Evolutionary conservation across 53 echinoderm and acorn worm genomes (phyloP).

Genomic region (Stichopus horrens): DNA sequence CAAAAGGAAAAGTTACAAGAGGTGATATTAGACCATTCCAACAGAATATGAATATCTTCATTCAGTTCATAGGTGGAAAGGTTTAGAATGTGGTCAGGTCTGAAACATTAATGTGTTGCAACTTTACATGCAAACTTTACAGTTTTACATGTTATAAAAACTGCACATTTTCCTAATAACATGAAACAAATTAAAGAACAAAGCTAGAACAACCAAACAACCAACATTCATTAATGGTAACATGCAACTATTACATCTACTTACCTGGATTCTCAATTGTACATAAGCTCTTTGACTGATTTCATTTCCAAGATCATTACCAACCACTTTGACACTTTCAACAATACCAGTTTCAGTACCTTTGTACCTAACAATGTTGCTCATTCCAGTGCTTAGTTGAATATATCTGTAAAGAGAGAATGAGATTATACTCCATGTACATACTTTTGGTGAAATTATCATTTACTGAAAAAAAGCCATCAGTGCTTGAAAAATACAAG

Average conservation of each 20-base stretch:
- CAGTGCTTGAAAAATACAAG: too few relatives aligned
- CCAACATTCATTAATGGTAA: not conserved
- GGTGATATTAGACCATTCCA: too few relatives aligned
- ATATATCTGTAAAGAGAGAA: slow-evolving; percentile 53
- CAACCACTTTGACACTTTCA: slow-evolving; percentile 74
- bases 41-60: too few relatives aligned
- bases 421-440: too few relatives aligned
- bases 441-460: too few relatives aligned
- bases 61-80: too few relatives aligned
- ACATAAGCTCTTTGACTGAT: slow-evolving; percentile 83
- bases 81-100: too few relatives aligned
- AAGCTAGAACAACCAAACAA: not conserved
- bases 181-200: not conserved
- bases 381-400: slow-evolving; percentile 65
- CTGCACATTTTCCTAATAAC: not conserved
- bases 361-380: slow-evolving; percentile 63
- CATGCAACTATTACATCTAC: not conserved
- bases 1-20: too few relatives aligned
- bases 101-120: too few relatives aligned
- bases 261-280: slow-evolving; percentile 87
- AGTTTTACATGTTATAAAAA: too few relatives aligned
- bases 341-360: slow-evolving; percentile 79
- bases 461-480: too few relatives aligned
- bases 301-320: slow-evolving; percentile 67
- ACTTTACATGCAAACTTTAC: too few relatives aligned